Conservation (phyloP, 2,888 invertebrate species). For the Meiosimyza decipiens region DNA sequence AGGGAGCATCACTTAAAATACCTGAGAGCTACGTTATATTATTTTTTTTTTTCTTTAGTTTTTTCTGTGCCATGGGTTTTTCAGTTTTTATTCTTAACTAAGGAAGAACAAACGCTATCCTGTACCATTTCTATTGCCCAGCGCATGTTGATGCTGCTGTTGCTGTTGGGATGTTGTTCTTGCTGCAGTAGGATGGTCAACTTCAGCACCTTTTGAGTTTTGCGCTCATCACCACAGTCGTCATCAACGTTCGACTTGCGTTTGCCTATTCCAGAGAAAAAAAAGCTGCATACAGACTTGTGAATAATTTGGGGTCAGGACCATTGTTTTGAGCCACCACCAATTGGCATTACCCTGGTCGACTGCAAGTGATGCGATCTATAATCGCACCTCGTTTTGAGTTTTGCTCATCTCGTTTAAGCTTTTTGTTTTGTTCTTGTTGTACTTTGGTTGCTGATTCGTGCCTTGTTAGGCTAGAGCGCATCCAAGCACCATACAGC, state of each 20-base stretch:
- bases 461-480: not conserved
- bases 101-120: too few species aligned
- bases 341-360: conserved; percentile 2
- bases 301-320: conserved; percentile 25
- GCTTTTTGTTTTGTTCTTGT: not conserved
- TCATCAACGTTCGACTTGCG: not conserved
- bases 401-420: not conserved
- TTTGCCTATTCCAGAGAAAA: not conserved
- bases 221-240: conserved; percentile 29
- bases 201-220: conserved; percentile 40
- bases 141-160: conserved; percentile 35
- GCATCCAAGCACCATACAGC: too few species aligned
- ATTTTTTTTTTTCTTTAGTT: not conserved
- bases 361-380: conserved; percentile 21
- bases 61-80: not conserved
- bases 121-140: too few species aligned
- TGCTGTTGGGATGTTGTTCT: conserved; percentile 22
- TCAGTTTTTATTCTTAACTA: too few species aligned
- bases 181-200: conserved; percentile 28
- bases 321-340: conserved; percentile 19
- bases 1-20: conserved; percentile 22
- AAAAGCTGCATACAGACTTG: not conserved
- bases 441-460: not conserved
- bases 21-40: conserved; percentile 9
- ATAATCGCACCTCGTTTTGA: conserved; percentile 8